Conservation (phyloP, 2,797 vertebrate genomes). For the Muscicapa striata region DNA sequence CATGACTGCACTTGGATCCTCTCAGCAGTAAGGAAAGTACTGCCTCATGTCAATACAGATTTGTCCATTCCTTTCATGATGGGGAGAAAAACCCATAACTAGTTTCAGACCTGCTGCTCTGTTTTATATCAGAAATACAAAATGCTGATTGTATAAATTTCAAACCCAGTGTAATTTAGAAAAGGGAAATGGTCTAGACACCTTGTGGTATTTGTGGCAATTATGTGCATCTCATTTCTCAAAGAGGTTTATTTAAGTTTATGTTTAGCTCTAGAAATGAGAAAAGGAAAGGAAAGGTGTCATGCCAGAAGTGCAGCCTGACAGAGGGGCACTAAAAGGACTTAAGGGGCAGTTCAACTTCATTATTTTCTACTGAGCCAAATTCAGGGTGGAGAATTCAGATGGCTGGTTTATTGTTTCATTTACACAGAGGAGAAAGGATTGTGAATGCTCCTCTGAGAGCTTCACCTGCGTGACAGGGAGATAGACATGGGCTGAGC, state of each 20-base stretch:
- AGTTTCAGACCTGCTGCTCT: neutral
- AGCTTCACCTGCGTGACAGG: neutral
- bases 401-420: neutral
- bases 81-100: neutral
- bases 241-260: slow-evolving; percentile 10
- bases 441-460: neutral
- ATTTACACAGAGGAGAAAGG: neutral
- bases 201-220: neutral
- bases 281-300: neutral
- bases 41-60: slow-evolving; percentile 49
- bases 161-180: neutral
- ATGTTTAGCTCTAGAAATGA: neutral
- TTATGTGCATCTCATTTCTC: slow-evolving; percentile 8
- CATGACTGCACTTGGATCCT: slow-evolving; percentile 33
- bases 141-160: slow-evolving; percentile 23
- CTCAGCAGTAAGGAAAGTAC: slow-evolving; percentile 6
- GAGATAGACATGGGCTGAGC: neutral
- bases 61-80: slow-evolving; percentile 27
- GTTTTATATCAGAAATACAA: slow-evolving; percentile 17
- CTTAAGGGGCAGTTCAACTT: neutral
- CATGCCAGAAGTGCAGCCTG: neutral
- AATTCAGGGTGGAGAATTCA: neutral
- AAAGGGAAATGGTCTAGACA: slow-evolving; percentile 1
- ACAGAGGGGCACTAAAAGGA: neutral
- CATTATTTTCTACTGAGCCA: slow-evolving; percentile 8